Conservation (phyloP, 2,888 invertebrate species). For the Argyresthia goedartella region DNA sequence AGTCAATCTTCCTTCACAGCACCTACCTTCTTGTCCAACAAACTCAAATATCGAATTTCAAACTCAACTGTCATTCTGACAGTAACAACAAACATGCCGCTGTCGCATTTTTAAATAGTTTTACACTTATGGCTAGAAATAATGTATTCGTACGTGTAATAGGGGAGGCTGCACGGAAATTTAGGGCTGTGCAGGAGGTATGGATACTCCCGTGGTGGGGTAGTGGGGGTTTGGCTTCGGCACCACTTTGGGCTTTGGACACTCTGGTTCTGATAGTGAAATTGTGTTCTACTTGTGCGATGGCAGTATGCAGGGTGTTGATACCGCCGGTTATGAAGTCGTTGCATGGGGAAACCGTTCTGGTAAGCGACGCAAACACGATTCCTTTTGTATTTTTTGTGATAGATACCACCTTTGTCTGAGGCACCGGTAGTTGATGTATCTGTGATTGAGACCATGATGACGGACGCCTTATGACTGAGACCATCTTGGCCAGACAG, state of each 20-base stretch:
- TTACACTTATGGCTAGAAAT: slow-evolving; percentile 45
- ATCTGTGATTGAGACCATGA: no score
- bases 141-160: slow-evolving; percentile 43
- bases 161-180: slow-evolving; percentile 43
- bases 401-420: no score
- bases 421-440: no score
- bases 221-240: slow-evolving; percentile 37
- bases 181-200: slow-evolving; percentile 47
- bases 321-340: slow-evolving; percentile 52
- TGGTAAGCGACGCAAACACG: slow-evolving; percentile 25
- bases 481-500: no score
- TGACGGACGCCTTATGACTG: no score
- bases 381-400: no score
- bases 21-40: not conserved
- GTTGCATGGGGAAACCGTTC: slow-evolving; percentile 53
- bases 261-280: slow-evolving; percentile 45
- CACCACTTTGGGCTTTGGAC: slow-evolving; percentile 50
- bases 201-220: slow-evolving; percentile 62
- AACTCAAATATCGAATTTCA: not conserved
- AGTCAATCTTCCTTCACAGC: not conserved
- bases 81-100: not conserved
- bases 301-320: slow-evolving; percentile 33
- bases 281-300: slow-evolving; percentile 41
- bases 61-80: not conserved
- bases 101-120: not conserved